Percentiles rank a stretch among this genome's conserved stretches.
These are phyloP conservation scores for Zaprionus bogoriensis DNA, from an alignment of 2,888 invertebrate species.

Conservation along the genomic window DNA sequence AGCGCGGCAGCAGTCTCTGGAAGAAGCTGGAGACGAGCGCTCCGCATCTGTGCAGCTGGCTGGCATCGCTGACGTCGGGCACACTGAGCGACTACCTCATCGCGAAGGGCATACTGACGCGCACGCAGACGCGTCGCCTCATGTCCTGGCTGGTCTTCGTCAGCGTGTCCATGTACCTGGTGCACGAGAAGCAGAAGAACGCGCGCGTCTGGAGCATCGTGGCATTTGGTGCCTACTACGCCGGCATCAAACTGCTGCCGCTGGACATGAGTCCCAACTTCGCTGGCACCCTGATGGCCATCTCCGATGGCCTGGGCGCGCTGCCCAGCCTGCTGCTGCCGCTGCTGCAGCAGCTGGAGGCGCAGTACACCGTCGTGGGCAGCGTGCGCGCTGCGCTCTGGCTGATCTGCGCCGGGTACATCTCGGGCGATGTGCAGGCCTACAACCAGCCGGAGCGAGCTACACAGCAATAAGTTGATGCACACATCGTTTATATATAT, in stretches of 20 bases:
- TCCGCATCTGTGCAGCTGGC: slow-evolving; percentile 85
- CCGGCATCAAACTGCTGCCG: slow-evolving; percentile 86
- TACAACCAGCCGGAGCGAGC: slow-evolving; percentile 40
- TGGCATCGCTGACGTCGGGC: slow-evolving; percentile 85
- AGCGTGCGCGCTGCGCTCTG: slow-evolving; percentile 56
- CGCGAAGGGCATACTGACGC: slow-evolving; percentile 72
- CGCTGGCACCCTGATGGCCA: slow-evolving; percentile 87
- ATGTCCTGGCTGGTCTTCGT: slow-evolving; percentile 85
- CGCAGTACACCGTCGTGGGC: slow-evolving; percentile 84
- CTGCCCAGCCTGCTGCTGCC: slow-evolving; percentile 87
- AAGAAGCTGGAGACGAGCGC: slow-evolving; percentile 82
- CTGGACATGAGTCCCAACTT: slow-evolving; percentile 87
- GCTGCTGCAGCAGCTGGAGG: slow-evolving; percentile 75
- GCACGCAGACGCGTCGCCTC: slow-evolving; percentile 77
- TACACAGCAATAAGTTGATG: too few species aligned
- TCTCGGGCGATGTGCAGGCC: slow-evolving; percentile 61
- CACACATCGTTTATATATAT: not conserved
- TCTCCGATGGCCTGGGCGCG: slow-evolving; percentile 88
- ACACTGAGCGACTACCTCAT: slow-evolving; percentile 87
- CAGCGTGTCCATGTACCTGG: slow-evolving; percentile 83
- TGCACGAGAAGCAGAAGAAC: not conserved
- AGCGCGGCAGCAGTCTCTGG: too few species aligned
- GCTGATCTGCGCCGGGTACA: slow-evolving; percentile 50
- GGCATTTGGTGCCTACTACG: slow-evolving; percentile 88
- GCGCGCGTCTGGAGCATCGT: slow-evolving; percentile 40